Base-by-base conservation (phyloP, 2,888 invertebrate genomes). In the Himalopsyche japonica region DNA sequence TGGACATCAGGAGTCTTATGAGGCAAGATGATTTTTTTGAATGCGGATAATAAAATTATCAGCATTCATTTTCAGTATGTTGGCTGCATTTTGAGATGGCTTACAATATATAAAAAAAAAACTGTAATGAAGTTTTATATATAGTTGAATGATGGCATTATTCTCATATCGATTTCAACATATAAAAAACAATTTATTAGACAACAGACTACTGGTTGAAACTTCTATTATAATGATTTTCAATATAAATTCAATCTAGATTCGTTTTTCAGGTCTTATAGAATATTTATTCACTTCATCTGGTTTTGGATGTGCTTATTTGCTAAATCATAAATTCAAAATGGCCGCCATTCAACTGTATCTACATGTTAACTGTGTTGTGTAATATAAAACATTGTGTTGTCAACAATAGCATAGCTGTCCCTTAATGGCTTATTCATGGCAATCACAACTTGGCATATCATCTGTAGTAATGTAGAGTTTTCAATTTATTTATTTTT, bases 1-100 rank as follows among this genome's bases (percentile, higher is more conserved):
- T 87, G 85, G 85, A 87, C 85, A 79, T 88, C 90, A 91, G 90
- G 89, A 88, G 88, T 89, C 89, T 91, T 88, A 89, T 90, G 90
- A 91, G 90, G 90, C 90, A 91, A 91, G 90, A 90, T 79, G 32
- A 43, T 32, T 70, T 43, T 57, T 48, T 57, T 81, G 48, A 79
- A 57, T 37, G 15, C 10, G 12, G 70, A 70, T 70, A 27, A 70
- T 27, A 70, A 30, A 6, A 70, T 70, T 27, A 15, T 70, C 70
- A 3, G 6, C 15, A 27, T 85, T 64, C 27, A 82, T 80, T 83
- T 82, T 80, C 78, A 86, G 79, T 83, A 76, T 85, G 85, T 85
- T 86, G 87, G 87, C 87, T 87, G 85, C 76, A 82, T 32, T 76
- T 76, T 86, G 86, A 70, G 32, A 84, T 86, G 86, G 87, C 87